Conservation (phyloP, 2,888 invertebrate genomes). For the Microctonus hyperodae region DNA sequence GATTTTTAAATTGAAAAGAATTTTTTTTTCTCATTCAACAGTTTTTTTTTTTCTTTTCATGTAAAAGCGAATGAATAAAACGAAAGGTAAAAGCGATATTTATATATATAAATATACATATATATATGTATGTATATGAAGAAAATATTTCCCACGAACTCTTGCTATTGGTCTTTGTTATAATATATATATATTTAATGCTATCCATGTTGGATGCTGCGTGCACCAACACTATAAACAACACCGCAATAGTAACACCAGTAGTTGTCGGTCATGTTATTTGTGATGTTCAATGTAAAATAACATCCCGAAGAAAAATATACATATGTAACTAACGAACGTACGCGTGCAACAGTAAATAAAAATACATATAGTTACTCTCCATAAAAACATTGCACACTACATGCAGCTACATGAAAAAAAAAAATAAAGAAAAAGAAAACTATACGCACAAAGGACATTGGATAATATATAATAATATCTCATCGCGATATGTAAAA, state of each 20-base stretch:
- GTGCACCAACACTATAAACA: slow-evolving; percentile 17
- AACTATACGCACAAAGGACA: neutral
- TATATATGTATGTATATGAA: neutral
- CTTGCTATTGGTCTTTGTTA: neutral
- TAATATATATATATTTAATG: neutral
- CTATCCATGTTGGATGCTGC: neutral
- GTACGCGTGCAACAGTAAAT: too few species aligned
- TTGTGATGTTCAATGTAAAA: slow-evolving; percentile 14
- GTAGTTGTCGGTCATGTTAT: slow-evolving; percentile 7
- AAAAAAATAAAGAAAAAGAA: neutral
- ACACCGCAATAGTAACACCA: slow-evolving; percentile 1
- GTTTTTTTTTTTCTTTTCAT: neutral
- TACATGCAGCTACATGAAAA: neutral
- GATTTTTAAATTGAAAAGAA: neutral
- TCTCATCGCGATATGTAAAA: neutral
- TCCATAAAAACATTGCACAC: neutral
- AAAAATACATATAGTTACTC: neutral
- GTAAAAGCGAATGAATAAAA: neutral
- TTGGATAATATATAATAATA: neutral
- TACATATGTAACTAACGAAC: neutral
- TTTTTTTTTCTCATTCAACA: neutral
- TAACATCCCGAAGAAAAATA: neutral
- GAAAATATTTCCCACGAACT: neutral
- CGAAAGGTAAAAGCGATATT: neutral
- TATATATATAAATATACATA: neutral